phyloP scores from a whole-genome alignment of 2,888 invertebrate species.

The Scrobipalpa costella region DNA sequence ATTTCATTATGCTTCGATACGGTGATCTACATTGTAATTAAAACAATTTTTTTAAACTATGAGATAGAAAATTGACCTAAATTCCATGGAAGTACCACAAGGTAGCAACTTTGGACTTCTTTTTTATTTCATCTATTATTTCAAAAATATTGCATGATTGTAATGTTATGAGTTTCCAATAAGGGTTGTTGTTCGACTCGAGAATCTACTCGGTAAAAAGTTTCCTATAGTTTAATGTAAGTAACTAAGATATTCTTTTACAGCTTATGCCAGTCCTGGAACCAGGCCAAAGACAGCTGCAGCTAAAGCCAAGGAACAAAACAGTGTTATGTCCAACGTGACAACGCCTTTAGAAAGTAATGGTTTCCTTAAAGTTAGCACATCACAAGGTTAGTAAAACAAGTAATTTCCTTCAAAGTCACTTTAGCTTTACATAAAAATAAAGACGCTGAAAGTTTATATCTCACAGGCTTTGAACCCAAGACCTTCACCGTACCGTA shows the following conservation, averaged over 20 bases:
- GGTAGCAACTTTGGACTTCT: neutral
- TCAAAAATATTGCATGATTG: neutral
- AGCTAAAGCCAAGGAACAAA: constrained; percentile 44
- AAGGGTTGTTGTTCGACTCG: no score
- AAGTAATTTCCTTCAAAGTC: neutral
- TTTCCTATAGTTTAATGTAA: neutral
- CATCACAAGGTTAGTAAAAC: constrained; percentile 66
- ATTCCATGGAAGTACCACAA: neutral
- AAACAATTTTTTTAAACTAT: no score
- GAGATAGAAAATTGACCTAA: no score
- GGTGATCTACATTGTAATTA: no score
- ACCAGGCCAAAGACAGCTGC: constrained; percentile 51
- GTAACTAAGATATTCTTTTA: constrained; percentile 29
- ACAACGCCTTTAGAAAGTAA: constrained; percentile 71
- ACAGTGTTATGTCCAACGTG: constrained; percentile 45
- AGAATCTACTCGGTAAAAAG: neutral
- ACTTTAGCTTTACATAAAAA: no score
- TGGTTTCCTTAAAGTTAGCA: constrained; percentile 72
- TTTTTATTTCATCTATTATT: neutral
- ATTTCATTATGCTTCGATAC: neutral
- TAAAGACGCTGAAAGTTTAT: no score
- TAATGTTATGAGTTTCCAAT: no score
- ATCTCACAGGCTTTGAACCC: no score
- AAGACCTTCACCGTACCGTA: no score
- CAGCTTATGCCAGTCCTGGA: constrained; percentile 78